A percentile compares a stretch with the other conserved stretches of the same genome.
These are phyloP conservation scores for Zeuzera pyrina DNA, from an alignment of 2,888 invertebrate species.

Conservation along the genomic window DNA sequence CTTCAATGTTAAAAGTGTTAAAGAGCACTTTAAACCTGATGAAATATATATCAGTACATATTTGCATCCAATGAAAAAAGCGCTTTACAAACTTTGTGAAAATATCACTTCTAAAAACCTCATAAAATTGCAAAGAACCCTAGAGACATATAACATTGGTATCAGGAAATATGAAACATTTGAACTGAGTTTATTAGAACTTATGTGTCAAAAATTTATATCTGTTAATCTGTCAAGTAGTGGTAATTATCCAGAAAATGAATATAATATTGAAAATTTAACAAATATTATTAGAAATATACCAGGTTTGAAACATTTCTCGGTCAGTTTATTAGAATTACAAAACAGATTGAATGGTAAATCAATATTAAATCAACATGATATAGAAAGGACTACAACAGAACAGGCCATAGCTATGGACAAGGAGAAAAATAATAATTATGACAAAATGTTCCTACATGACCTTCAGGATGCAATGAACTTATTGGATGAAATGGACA, in stretches of 20 bases:
- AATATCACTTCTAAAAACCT: conserved; percentile 35
- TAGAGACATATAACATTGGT: conserved; percentile 39
- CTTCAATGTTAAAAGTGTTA: conserved; percentile 33
- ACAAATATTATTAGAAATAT: conserved; percentile 41
- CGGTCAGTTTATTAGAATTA: conserved; percentile 31
- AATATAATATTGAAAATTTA: conserved; percentile 33
- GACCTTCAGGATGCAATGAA: conserved; percentile 30
- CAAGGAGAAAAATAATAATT: conserved; percentile 14
- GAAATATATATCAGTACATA: conserved; percentile 28
- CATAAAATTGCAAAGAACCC: conserved; percentile 37
- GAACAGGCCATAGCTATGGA: conserved; percentile 11
- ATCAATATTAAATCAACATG: conserved; percentile 9
- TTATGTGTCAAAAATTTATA: conserved; percentile 51
- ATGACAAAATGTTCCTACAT: conserved; percentile 3
- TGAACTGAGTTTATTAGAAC: conserved; percentile 48
- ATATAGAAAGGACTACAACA: conserved; percentile 16
- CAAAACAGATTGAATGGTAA: conserved; percentile 26
- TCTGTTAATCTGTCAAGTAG: conserved; percentile 22
- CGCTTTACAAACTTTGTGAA: conserved; percentile 53
- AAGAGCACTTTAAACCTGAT: conserved; percentile 36
- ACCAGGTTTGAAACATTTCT: conserved; percentile 29
- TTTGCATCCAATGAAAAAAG: conserved; percentile 49
- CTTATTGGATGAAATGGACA: conserved; percentile 26
- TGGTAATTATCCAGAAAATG: conserved; percentile 19
- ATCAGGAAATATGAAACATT: conserved; percentile 40